Base-by-base conservation (phyloP, 2,797 vertebrate genomes). In the Falco columbarius region DNA sequence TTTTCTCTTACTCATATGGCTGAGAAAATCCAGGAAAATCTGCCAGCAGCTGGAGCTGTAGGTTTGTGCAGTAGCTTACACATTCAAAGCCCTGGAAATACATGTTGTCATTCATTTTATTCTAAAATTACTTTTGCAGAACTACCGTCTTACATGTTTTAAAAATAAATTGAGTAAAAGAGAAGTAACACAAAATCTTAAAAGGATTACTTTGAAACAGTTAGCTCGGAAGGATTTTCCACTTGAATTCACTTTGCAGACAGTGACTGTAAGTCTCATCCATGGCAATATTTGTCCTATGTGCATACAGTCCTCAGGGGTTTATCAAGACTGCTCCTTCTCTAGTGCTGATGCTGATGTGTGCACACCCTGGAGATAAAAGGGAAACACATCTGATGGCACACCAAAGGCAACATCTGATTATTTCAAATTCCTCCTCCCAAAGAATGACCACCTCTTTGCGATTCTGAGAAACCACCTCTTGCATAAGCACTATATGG, bases 41-140 rank as follows among this genome's bases (percentile, higher is more conserved):
- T 75, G 36, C 67, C 83, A 95, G 86, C 62, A 92, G 77, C 82
- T 94, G 90, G 72, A 93, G 83, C 70, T 90, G 26, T 65, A 70
- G 55, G 27, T 90, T 86, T 95, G 12, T 66, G 21, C 29, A 72
- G 42, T 34, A 72, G 10, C 10, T 90, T 51, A 62, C 26, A 30
- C 14, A 46, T 36, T 40, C 40, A 86, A 81, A 79, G 13, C 3
- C 8, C 15, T 77, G 34, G 14, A 94, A 93, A 90, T 42, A 83
- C 9, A 40, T 61, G 5, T 32, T 34, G 34, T 30, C 29, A n/a
- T 84, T 51, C 4, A 40, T 76, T 75, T 75, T 75, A 63, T 79
- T 81, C 26, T 44, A 75, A 84, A 94, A 80, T 30, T 38, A 29
- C 18, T 67, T 73, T 70, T 20, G 84, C 30, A 20, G 8, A 90